A percentile compares a stretch with the other conserved stretches of the same genome.
These are phyloP conservation scores for Gambusia holbrooki DNA, from an alignment of 2,113 vertebrate genomes.

Conservation along the genomic window DNA sequence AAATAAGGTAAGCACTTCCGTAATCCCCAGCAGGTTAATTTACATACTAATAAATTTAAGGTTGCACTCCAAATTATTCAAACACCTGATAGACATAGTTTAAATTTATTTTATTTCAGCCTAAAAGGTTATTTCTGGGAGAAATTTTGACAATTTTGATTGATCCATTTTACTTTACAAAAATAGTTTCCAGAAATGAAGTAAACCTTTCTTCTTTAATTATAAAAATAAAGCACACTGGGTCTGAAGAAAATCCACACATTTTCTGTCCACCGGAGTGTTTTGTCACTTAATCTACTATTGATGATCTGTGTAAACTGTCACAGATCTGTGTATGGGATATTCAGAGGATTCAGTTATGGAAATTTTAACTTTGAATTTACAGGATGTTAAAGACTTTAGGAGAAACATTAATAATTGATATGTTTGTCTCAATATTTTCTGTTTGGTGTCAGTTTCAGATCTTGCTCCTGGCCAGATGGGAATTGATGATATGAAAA, in stretches of 20 bases:
- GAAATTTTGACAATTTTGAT: background rate
- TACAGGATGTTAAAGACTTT: background rate
- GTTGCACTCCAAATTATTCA: background rate
- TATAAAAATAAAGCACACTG: background rate
- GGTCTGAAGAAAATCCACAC: too few relatives aligned
- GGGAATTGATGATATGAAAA: conserved; percentile 90
- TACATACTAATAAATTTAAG: too few relatives aligned
- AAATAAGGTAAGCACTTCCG: too few relatives aligned
- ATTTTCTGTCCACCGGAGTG: too few relatives aligned
- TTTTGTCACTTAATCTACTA: background rate
- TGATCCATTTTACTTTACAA: background rate
- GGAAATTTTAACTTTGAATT: background rate
- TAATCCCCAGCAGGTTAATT: too few relatives aligned
- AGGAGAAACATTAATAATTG: background rate
- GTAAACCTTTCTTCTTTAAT: background rate
- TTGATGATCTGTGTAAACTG: background rate
- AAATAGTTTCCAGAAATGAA: background rate
- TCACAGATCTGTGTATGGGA: background rate
- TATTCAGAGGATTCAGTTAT: too few relatives aligned
- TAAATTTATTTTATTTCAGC: background rate
- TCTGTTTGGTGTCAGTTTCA: conserved; percentile 76
- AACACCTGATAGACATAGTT: background rate
- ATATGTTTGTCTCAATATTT: conserved; percentile 1
- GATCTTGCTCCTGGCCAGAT: conserved; percentile 89
- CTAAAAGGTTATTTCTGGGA: too few relatives aligned